These are phyloP conservation scores for Siniperca chuatsi DNA, from an alignment of 2,113 vertebrate genomes.

Conservation along the genomic window DNA sequence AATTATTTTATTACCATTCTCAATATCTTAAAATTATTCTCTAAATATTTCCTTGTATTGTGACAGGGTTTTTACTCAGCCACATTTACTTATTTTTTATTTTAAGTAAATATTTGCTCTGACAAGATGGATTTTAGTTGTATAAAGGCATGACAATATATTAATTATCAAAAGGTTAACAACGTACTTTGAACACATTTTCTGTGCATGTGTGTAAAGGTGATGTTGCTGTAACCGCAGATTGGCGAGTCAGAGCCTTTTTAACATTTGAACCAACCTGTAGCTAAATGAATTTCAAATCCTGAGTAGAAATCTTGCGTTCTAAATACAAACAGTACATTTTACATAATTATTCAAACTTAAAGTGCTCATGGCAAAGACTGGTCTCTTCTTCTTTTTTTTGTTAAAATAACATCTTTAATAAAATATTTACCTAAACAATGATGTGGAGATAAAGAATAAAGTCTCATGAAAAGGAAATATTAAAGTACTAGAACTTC, in stretches of 20 bases:
- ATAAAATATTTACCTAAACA: neutral
- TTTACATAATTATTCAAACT: neutral
- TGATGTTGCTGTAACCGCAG: no score
- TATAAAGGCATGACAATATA: neutral
- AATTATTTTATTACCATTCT: conserved; percentile 3
- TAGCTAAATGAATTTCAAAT: neutral
- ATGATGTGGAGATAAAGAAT: neutral
- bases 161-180: neutral
- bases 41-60: neutral
- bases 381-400: neutral
- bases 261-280: neutral
- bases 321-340: neutral
- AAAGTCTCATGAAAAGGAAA: neutral
- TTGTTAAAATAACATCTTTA: neutral
- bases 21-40: neutral
- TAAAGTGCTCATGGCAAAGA: neutral
- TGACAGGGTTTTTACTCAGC: neutral
- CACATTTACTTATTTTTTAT: neutral
- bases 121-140: neutral
- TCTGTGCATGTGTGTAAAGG: neutral
- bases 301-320: neutral
- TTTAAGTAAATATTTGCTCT: neutral
- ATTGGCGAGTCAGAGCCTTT: neutral
- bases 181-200: neutral
- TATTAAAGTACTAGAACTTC: neutral